phyloP scores from a whole-genome alignment of 1,140 invertebrate species.

The Scylla paramamosain region DNA sequence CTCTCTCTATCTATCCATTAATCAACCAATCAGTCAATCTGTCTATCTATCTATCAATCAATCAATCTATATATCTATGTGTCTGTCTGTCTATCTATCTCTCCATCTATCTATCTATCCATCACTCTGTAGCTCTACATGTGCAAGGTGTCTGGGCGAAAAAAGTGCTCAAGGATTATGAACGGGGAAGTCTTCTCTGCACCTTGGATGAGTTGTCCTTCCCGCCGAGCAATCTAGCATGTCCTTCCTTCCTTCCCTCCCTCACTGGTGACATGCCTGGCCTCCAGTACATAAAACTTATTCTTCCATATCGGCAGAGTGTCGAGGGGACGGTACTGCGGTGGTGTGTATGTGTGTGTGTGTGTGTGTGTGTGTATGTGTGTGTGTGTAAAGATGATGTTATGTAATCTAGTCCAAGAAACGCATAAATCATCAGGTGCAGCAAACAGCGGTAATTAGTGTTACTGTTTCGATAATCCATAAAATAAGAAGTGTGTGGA shows the following conservation, averaged over 20 bases:
- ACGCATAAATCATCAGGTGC: no score
- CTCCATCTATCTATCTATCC: background rate
- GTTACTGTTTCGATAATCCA: no score
- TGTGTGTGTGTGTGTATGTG: slow-evolving; percentile 40
- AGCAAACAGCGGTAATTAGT: no score
- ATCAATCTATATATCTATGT: background rate
- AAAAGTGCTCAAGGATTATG: background rate
- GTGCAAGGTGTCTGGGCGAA: background rate
- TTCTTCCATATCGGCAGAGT: no score
- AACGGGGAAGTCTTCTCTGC: background rate
- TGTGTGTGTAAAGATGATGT: background rate
- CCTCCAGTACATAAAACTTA: background rate
- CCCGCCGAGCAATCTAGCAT: background rate
- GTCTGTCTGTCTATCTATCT: background rate
- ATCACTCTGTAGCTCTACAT: background rate
- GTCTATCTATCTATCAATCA: background rate
- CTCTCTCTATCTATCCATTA: background rate
- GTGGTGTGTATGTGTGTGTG: background rate
- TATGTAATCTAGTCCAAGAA: no score
- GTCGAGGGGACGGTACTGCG: no score
- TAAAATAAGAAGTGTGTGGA: background rate
- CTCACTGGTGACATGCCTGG: background rate
- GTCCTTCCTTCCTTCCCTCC: background rate
- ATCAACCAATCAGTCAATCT: background rate
- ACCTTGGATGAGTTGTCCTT: background rate